These are phyloP conservation scores for Trichonephila inaurata DNA, from an alignment of 1,140 invertebrate species.

Conservation along the genomic window DNA sequence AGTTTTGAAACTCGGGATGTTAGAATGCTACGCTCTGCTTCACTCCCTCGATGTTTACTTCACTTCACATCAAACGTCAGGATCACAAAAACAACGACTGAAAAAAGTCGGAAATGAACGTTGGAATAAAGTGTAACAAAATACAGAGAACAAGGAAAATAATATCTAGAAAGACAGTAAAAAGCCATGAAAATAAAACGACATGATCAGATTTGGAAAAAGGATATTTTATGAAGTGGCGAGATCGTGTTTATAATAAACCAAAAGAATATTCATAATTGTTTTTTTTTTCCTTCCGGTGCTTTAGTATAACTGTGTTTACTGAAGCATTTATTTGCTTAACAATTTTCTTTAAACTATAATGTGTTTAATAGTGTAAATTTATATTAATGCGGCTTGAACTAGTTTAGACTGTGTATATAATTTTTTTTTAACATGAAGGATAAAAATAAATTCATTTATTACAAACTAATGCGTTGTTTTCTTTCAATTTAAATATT, in stretches of 20 bases:
- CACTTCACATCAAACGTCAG: conserved; percentile 37
- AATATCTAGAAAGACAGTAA: conserved; percentile 29
- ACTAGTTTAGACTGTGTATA: no score
- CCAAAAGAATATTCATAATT: neutral
- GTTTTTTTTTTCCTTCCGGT: neutral
- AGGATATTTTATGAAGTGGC: neutral
- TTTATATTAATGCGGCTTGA: no score
- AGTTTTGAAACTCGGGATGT: conserved; percentile 27
- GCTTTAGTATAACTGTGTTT: neutral
- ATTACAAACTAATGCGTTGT: no score
- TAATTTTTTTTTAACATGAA: no score
- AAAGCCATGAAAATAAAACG: neutral
- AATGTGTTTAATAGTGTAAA: no score
- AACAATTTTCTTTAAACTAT: no score
- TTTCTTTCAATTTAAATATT: no score
- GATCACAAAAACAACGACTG: conserved; percentile 19
- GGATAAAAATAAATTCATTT: no score
- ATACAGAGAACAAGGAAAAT: conserved; percentile 1
- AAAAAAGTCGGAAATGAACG: neutral
- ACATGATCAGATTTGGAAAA: conserved; percentile 4
- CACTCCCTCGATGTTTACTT: conserved; percentile 41
- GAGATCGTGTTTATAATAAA: neutral
- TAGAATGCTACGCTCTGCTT: conserved; percentile 18
- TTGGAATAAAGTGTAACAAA: conserved; percentile 32
- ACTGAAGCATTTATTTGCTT: neutral